These are phyloP conservation scores for Arbacia lixula DNA, from an alignment of 53 echinoderm and acorn worm genomes.

Conservation along the genomic window DNA sequence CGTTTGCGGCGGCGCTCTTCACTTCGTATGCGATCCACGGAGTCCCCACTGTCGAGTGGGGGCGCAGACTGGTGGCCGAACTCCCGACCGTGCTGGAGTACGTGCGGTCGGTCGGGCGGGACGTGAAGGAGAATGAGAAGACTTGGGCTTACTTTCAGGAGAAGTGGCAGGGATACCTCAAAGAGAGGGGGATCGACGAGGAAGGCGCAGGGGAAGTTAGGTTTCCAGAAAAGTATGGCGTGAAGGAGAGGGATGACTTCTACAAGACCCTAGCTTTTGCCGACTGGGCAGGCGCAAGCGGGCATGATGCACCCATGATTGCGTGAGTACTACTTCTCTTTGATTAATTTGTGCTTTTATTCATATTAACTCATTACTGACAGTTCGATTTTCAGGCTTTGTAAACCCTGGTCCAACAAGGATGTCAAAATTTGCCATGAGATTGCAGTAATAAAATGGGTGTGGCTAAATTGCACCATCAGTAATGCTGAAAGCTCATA, in stretches of 20 bases:
- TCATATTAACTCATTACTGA: too few species aligned
- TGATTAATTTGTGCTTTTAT: too few species aligned
- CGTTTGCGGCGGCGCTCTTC: conserved; percentile 86
- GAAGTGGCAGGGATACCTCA: conserved; percentile 73
- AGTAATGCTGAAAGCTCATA: too few species aligned
- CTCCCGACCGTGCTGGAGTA: conserved; percentile 78
- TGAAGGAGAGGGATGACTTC: conserved; percentile 87
- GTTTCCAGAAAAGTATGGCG: conserved; percentile 80
- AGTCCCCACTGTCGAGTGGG: conserved; percentile 50
- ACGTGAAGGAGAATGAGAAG: conserved; percentile 72
- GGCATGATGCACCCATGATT: conserved; percentile 97
- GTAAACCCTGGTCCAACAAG: too few species aligned
- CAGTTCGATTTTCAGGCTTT: too few species aligned
- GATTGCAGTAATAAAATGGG: too few species aligned
- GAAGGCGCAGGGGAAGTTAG: conserved; percentile 14
- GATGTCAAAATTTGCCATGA: too few species aligned
- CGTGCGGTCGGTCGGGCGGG: conserved; percentile 72
- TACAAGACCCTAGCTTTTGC: conserved; percentile 82
- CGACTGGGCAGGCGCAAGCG: conserved; percentile 98
- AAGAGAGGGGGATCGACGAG: conserved; percentile 62
- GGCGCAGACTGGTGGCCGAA: conserved; percentile 58
- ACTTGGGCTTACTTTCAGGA: conserved; percentile 68
- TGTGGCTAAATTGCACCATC: too few species aligned
- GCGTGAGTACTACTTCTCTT: too few species aligned
- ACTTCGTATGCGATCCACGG: conserved; percentile 84